Evolutionary conservation across 2,113 vertebrate species (phyloP).

Genomic region (Varanus salvator): DNA sequence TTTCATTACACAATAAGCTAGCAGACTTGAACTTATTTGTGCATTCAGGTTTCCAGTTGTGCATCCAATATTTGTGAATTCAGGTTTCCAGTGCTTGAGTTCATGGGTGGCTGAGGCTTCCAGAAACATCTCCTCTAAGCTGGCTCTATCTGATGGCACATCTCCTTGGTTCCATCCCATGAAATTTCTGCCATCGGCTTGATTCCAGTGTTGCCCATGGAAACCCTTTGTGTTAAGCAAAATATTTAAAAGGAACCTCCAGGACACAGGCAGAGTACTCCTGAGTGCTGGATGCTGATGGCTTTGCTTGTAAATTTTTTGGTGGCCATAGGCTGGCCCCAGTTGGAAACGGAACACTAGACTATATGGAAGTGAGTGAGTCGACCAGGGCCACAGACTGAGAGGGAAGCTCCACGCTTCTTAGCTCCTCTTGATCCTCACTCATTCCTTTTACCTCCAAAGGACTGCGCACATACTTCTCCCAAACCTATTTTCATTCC

Average conservation of each 20-base stretch:
- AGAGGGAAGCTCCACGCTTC: too few species aligned
- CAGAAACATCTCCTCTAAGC: neutral
- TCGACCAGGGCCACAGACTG: too few species aligned
- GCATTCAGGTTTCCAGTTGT: neutral
- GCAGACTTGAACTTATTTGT: neutral
- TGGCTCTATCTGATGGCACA: neutral
- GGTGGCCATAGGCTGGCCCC: neutral
- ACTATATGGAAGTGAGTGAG: too few species aligned
- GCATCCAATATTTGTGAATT: neutral
- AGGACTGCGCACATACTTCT: too few species aligned
- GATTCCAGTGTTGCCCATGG: neutral
- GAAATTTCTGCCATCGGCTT: neutral
- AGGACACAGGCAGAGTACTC: neutral
- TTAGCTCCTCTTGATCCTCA: neutral
- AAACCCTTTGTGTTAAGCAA: neutral
- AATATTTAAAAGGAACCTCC: neutral
- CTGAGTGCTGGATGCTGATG: neutral
- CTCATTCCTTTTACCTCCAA: too few species aligned
- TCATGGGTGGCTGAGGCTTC: neutral
- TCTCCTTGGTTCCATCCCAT: neutral
- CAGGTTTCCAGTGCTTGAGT: neutral
- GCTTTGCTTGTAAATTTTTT: neutral
- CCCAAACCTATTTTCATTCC: too few species aligned
- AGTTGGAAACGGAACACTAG: too few species aligned
- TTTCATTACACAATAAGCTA: too few species aligned